phyloP scores from a whole-genome alignment of 2,888 invertebrate species.

The Heliconius cydno region DNA sequence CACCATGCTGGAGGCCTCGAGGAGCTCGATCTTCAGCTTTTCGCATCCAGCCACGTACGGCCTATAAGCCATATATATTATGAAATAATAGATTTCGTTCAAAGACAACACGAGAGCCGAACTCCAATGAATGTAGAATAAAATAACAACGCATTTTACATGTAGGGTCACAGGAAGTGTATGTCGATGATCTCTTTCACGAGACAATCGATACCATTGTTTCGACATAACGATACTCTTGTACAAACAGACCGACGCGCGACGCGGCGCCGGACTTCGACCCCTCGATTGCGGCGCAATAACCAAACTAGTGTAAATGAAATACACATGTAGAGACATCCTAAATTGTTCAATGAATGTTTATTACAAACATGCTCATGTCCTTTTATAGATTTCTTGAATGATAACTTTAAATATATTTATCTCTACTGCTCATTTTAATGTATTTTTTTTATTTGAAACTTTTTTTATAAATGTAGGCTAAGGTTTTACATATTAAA shows the following conservation, averaged over 20 bases:
- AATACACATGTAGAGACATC: neutral
- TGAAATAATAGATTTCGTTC: neutral
- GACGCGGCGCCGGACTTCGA: slow-evolving; percentile 46
- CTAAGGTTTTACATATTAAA: too few relatives aligned
- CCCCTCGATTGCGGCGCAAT: slow-evolving; percentile 41
- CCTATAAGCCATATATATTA: neutral
- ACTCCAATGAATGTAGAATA: slow-evolving; percentile 7
- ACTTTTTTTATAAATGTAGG: too few relatives aligned
- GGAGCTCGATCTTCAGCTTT: too few relatives aligned
- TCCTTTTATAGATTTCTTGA: neutral
- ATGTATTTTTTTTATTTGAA: too few relatives aligned
- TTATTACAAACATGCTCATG: neutral
- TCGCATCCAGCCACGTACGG: too few relatives aligned
- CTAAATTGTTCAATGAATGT: slow-evolving; percentile 6
- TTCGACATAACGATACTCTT: slow-evolving; percentile 39
- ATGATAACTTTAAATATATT: neutral
- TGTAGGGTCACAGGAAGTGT: slow-evolving; percentile 42
- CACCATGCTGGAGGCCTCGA: too few relatives aligned
- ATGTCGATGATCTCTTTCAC: slow-evolving; percentile 44
- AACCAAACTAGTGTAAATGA: slow-evolving; percentile 31
- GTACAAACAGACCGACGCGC: slow-evolving; percentile 32
- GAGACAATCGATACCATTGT: slow-evolving; percentile 45
- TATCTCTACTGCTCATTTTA: too few relatives aligned
- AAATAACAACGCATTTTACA: slow-evolving; percentile 31
- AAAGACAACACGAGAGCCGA: neutral